A percentile compares a stretch with the other conserved stretches of the same genome.
phyloP scores from a whole-genome alignment of 2,888 invertebrate species.

The Synanthedon tipuliformis region DNA sequence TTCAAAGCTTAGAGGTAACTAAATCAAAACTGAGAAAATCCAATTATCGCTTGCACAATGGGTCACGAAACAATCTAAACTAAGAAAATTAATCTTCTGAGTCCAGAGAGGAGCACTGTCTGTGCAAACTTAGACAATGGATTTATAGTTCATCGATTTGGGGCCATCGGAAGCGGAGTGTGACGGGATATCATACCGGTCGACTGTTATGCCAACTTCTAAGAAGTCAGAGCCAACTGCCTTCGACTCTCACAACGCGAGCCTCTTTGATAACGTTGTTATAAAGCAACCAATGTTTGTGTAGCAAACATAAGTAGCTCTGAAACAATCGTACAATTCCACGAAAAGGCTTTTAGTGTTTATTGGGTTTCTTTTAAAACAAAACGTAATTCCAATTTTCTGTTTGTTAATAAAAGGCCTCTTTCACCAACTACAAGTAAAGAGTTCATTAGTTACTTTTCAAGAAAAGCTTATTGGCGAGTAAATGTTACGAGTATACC shows the following conservation, averaged over 20 bases:
- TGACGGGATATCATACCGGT: conserved; percentile 29
- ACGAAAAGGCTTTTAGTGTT: too few species aligned
- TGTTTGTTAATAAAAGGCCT: too few species aligned
- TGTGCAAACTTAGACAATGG: conserved; percentile 69
- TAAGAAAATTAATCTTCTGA: conserved; percentile 71
- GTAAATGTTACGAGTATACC: too few species aligned
- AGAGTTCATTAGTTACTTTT: too few species aligned
- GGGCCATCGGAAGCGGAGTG: conserved; percentile 43
- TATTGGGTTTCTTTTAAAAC: too few species aligned
- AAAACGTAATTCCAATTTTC: too few species aligned
- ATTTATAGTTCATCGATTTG: conserved; percentile 69
- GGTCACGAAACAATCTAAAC: conserved; percentile 71
- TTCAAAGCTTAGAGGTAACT: conserved; percentile 39
- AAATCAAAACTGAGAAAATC: conserved; percentile 65
- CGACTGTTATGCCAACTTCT: background rate
- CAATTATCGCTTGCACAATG: conserved; percentile 69
- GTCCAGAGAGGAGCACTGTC: conserved; percentile 62
- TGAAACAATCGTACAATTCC: too few species aligned
- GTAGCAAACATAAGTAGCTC: too few species aligned
- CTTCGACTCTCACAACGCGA: conserved; percentile 8
- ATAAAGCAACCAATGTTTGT: conserved; percentile 1
- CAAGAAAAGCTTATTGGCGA: too few species aligned
- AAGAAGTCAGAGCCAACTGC: conserved; percentile 11
- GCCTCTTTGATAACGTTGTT: conserved; percentile 5
- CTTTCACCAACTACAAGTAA: too few species aligned